Evolutionary conservation across 2,888 invertebrate genomes (phyloP), one percentile per base, ranked within the genome.

Genomic region (Sturmia bella): DNA sequence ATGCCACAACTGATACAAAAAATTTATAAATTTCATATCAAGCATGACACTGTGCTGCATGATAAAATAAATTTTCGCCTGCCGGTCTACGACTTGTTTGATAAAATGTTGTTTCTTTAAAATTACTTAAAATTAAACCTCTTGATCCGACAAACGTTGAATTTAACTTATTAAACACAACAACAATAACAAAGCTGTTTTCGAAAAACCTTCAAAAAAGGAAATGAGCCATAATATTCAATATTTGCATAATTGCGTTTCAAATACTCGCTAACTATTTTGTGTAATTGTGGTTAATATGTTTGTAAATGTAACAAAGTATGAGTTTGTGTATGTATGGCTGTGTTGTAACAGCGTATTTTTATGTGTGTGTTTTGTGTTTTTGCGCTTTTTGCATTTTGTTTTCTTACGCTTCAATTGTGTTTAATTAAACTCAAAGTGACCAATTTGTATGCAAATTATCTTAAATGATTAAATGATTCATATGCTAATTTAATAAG

Each of bases 391-490:
- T 15, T 64, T 73, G 57, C 43, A 48, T 61, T 27, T 52, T 54
- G 39, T 24, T 21, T 75, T 64, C 68, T 68, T 81, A 68, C 54
- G 69, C 76, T 84, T 85, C 83, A 85, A 85, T 85, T 85, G 80
- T 80, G 82, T 79, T 85, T 86, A 86, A 86, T 86, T 86, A 86
- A 84, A 86, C 84, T 85, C 84, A 77, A 84, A 83, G 81, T 83
- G 85, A 80, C 84, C 84, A 85, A 85, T 86, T 86, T 86, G 84
- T 85, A 86, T 86, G 86, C 83, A 84, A 86, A 86, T 85, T 75
- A 85, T 81, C 70, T 73, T 84, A 84, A 85, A 86, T 85, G 84
- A 84, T 73, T 84, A 84, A 85, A 86, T 85, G 84, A 84, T 85
- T 86, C 85, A 84, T 83, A 86, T 86, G 85, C 84, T 83, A 86